Conservation (phyloP, 2,113 vertebrate genomes). For the Gallinago jamesoni region DNA sequence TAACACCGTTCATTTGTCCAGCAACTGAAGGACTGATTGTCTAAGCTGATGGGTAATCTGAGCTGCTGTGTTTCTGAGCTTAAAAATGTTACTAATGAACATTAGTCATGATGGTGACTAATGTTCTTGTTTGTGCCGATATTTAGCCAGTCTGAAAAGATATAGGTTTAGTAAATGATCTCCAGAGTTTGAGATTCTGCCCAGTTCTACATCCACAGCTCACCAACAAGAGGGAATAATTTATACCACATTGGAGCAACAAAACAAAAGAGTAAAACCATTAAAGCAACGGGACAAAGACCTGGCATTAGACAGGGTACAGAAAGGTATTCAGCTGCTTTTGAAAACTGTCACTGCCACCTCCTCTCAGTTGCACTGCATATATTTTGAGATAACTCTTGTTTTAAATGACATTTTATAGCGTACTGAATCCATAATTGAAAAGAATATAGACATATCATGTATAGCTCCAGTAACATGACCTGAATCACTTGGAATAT, state of each 20-base stretch:
- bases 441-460: not conserved
- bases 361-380: not conserved
- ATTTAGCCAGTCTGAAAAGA: slow-evolving; percentile 29
- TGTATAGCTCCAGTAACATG: not conserved
- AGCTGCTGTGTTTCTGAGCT: not conserved
- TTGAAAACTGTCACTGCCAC: not conserved
- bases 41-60: not conserved
- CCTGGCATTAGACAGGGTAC: not conserved
- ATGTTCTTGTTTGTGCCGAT: slow-evolving; percentile 10
- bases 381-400: not conserved
- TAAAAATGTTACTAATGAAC: not conserved
- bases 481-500: not conserved
- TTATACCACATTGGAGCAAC: not conserved
- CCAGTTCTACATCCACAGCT: not conserved
- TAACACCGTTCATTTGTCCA: not conserved
- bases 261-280: not conserved
- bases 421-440: not conserved
- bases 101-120: not conserved
- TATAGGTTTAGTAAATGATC: slow-evolving; percentile 38
- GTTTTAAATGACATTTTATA: not conserved
- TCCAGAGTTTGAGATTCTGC: slow-evolving; percentile 22
- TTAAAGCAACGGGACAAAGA: not conserved
- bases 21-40: not conserved
- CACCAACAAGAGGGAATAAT: not conserved
- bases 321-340: not conserved